phyloP scores from a whole-genome alignment of 2,113 vertebrate species.

The Phalacrocorax brasilianus region DNA sequence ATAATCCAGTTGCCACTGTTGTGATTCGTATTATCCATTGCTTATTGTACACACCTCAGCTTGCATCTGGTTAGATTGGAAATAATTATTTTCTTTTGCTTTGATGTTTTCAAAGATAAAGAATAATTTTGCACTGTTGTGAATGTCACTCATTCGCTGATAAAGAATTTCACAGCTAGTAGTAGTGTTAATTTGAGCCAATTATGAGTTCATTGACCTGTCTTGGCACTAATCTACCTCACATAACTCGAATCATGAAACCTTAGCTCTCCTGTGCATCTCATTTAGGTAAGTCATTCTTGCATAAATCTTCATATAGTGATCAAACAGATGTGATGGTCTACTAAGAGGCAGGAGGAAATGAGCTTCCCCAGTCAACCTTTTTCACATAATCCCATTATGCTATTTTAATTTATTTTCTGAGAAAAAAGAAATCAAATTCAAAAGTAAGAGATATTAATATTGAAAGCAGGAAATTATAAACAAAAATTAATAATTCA shows the following conservation, averaged over 20 bases:
- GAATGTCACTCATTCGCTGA: neutral
- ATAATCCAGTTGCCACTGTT: neutral
- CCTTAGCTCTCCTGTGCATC: neutral
- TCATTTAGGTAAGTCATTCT: neutral
- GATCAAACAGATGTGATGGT: neutral
- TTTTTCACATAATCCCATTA: neutral
- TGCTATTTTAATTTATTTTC: neutral
- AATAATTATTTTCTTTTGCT: neutral
- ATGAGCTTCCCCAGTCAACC: neutral
- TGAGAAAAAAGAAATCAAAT: neutral
- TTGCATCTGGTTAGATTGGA: neutral
- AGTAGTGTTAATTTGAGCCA: neutral
- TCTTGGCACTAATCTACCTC: neutral
- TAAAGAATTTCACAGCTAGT: neutral
- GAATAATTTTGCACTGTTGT: neutral
- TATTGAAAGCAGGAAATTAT: neutral
- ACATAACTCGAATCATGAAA: neutral
- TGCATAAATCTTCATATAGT: neutral
- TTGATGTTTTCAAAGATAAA: neutral
- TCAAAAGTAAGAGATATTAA: neutral
- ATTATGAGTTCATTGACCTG: conserved; percentile 22
- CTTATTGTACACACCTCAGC: neutral
- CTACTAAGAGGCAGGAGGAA: neutral
- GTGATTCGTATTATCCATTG: neutral
- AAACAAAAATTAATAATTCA: neutral